Evolutionary conservation across 2,797 vertebrate species (phyloP).

Genomic region (Allobates femoralis): DNA sequence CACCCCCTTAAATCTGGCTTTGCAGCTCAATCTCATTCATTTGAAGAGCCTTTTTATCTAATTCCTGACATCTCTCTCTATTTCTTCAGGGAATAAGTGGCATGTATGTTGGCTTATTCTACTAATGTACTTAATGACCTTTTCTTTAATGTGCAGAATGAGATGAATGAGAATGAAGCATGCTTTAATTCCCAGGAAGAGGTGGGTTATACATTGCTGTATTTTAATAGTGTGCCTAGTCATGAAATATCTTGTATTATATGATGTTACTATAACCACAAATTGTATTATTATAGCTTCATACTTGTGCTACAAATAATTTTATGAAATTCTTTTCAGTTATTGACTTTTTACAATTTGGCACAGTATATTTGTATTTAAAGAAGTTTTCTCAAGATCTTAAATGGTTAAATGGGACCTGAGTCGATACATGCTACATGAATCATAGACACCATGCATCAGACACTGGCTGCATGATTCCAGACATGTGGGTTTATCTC

Average conservation of each 20-base stretch:
- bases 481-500: too few relatives aligned
- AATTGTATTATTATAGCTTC: not conserved
- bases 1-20: not conserved
- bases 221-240: not conserved
- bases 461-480: too few relatives aligned
- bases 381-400: too few relatives aligned
- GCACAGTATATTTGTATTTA: too few relatives aligned
- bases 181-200: conserved; percentile 72
- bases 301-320: not conserved
- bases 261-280: not conserved
- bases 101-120: not conserved
- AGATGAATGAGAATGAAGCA: conserved; percentile 71
- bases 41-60: not conserved
- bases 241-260: too few relatives aligned
- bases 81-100: not conserved
- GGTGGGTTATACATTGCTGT: conserved; percentile 66
- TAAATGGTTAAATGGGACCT: too few relatives aligned
- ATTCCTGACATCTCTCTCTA: not conserved
- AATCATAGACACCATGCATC: too few relatives aligned
- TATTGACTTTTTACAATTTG: not conserved
- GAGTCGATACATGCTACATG: too few relatives aligned
- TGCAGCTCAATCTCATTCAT: not conserved
- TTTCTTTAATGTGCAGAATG: conserved; percentile 67
- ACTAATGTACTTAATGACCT: conserved; percentile 11
- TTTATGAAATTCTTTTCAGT: not conserved